Evolutionary conservation across 92 coral and sea anemone genomes (phyloP), one percentile per base, ranked within the genome.

Genomic region (Umimayanthus kanabou): DNA sequence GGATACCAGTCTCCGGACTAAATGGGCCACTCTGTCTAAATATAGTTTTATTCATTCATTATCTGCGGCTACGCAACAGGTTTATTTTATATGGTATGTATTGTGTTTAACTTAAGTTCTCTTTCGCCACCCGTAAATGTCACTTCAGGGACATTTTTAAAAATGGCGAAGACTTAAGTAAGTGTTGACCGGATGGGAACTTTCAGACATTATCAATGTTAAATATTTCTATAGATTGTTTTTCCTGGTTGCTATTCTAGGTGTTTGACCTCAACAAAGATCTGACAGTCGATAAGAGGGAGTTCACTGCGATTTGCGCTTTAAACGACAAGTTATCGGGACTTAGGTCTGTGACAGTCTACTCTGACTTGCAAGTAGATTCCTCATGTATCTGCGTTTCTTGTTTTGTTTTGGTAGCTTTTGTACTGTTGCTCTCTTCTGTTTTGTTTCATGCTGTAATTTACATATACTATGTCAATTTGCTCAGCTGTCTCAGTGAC

Each of bases 201-300:
- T 16, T 57, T 0, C 5, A 53, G 10, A 42, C 45, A 3, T 42
- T 53, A 53, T 15, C 1, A 53, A 15, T 53, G 61, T 10, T 53
- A 3, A 42, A 42, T 42, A 33, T 47, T 11, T 8, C 10, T 7
- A 47, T 9, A 11, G 6, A 11, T 47, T 10, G 8, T 37, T 30
- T 77, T 65, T 26, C 11, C 29, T 57, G 23, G 25, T 80, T 23
- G 20, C 4, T n/a, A 55, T 16, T 28, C 81, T 39, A 96, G 99
- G 99, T 96, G 78, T 96, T 96, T 87, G 99, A 96, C 82, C 82
- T 96, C 86, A 95, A 96, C 95, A 96, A 96, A 82, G 99, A 96
- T 73, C 81, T 90, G 64, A 93, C 94, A 13, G 90, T 96, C n/a
- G 99, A 96, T 74, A 86, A 89, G 76, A 89, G 99, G 33, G 99